Percentiles rank a stretch among this genome's conserved stretches.
Conservation (phyloP, 2,113 vertebrate genomes). For the Sterna hirundo region DNA sequence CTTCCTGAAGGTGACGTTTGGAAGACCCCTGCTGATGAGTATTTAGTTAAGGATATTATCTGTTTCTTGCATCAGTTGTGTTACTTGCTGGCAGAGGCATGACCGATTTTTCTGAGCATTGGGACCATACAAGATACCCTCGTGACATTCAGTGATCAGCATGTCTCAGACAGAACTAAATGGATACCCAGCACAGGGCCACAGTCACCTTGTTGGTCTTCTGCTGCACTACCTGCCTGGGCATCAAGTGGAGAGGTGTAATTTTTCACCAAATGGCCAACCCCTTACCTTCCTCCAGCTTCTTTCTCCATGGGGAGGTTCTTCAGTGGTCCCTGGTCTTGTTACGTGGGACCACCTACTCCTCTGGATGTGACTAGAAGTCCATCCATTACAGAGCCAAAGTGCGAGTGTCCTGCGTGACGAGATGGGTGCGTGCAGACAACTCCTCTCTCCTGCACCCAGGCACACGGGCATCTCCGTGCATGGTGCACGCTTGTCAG, state of each 20-base stretch:
- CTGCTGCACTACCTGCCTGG: background rate
- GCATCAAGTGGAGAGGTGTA: background rate
- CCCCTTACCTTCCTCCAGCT: background rate
- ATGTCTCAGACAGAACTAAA: background rate
- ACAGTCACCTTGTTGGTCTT: background rate
- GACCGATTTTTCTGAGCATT: background rate
- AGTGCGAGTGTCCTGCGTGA: background rate
- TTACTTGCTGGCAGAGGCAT: background rate
- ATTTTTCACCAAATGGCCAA: background rate
- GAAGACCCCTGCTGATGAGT: background rate
- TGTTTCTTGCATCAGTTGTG: background rate
- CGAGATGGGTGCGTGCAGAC: background rate
- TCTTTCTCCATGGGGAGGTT: background rate
- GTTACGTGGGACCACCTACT: background rate
- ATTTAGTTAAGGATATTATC: background rate
- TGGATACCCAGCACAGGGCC: background rate
- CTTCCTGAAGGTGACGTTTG: background rate
- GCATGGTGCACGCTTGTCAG: rapidly evolving
- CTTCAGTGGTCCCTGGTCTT: background rate
- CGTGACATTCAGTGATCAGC: rapidly evolving
- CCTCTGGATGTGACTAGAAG: background rate
- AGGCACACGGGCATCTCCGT: rapidly evolving
- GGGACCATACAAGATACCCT: background rate
- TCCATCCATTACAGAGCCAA: background rate
- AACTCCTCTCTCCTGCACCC: background rate